These are phyloP conservation scores for Thunnus thynnus DNA, from an alignment of 2,113 vertebrate species.

Conservation along the genomic window DNA sequence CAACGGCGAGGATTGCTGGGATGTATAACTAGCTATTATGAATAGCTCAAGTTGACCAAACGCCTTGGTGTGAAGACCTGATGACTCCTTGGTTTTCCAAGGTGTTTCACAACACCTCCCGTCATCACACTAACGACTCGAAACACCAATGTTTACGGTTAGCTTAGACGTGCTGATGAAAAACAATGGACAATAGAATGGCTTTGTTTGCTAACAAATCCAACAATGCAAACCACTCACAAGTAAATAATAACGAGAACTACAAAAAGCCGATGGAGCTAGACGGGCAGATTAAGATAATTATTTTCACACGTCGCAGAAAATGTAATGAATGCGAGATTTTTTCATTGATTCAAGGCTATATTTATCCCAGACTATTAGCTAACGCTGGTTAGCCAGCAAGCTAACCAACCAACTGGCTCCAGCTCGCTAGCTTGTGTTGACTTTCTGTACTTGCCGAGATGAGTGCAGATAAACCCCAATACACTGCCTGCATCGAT, in stretches of 20 bases:
- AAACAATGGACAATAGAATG: constrained; percentile 67
- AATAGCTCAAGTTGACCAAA: background rate
- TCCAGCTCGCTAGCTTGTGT: constrained; percentile 32
- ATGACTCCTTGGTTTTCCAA: background rate
- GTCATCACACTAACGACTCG: background rate
- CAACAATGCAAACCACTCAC: constrained; percentile 11
- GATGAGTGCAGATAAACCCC: background rate
- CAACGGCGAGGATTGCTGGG: background rate
- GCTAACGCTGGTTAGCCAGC: constrained; percentile 63
- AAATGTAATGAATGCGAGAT: background rate
- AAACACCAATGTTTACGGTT: background rate
- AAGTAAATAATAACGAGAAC: background rate
- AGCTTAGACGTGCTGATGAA: constrained; percentile 3
- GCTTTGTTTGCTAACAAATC: constrained; percentile 46
- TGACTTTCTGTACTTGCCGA: constrained; percentile 1
- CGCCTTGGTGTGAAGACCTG: background rate
- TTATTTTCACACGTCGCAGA: background rate
- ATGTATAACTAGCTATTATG: background rate
- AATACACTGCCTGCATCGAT: accelerated
- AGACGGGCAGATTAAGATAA: accelerated
- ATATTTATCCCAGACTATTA: constrained; percentile 6
- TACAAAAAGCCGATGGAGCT: background rate
- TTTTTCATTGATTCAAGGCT: background rate
- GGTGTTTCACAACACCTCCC: background rate
- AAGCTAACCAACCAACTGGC: constrained; percentile 66